These are phyloP conservation scores for Chlorops oryzae DNA, from an alignment of 1,140 invertebrate species.

Conservation along the genomic window DNA sequence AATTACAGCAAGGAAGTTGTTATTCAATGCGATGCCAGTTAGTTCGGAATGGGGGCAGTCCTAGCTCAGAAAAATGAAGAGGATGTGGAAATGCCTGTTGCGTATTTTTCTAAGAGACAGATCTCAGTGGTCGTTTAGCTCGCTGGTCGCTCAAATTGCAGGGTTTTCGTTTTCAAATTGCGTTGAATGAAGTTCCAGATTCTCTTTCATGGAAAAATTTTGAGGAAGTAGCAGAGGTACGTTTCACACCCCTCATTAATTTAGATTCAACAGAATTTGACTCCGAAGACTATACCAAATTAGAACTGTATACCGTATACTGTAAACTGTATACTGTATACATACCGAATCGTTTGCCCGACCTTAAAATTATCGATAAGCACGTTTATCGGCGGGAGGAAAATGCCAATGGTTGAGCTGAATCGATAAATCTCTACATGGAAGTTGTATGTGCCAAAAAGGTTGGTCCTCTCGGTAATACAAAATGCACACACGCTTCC, in stretches of 20 bases:
- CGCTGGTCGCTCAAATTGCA: neutral
- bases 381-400: too few species aligned
- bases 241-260: neutral
- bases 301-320: too few species aligned
- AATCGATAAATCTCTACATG: too few species aligned
- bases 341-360: too few species aligned
- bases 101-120: constrained; percentile 14
- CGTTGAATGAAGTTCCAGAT: constrained; percentile 1
- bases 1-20: constrained; percentile 19
- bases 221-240: neutral
- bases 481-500: too few species aligned
- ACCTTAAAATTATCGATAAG: too few species aligned
- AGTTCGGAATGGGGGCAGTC: constrained; percentile 15
- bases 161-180: neutral
- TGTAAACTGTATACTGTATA: too few species aligned
- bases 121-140: too few species aligned
- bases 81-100: constrained; percentile 13
- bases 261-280: neutral
- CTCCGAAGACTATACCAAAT: neutral
- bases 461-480: too few species aligned
- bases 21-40: constrained; percentile 15
- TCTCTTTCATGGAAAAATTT: neutral
- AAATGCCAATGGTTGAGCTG: too few species aligned
- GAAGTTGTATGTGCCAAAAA: too few species aligned
- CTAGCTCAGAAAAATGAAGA: constrained; percentile 35